Evolutionary conservation across 2,888 invertebrate genomes (phyloP), one percentile per base, ranked within the genome.

Genomic region (Tinea trinotella): DNA sequence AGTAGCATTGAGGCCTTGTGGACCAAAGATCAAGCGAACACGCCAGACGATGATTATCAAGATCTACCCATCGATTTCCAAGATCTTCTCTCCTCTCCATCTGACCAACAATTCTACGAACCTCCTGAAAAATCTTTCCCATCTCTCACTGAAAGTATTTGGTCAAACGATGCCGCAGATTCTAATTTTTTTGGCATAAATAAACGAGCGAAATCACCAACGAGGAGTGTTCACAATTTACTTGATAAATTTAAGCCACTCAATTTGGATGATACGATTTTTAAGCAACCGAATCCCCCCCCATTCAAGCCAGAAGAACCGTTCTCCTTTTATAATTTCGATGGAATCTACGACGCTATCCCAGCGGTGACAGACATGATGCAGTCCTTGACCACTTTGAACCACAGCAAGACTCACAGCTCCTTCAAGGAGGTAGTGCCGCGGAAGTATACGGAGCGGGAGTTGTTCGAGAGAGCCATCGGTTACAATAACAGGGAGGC

Each of bases 1-100:
- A 87, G 88, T 59, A 90, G 88, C 67, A 85, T 91, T 59, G 91
- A 91, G 70, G 91, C 91, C 35, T 74, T 92, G 56, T 91, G 92
- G 91, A 87, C 82, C 61, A 75, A 87, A 66, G 76, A 86, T 61
- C 79, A 83, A 65, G 55, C 71, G 68, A 71, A 76, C 63, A 83
- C 84, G 7, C 85, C 86, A 6, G 83, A 84, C 57, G 88, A 88
- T 59, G 87, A 88, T 61, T 89, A 88, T 61, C 88, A 88, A 58
- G 89, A 89, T 63, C 71, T 90, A 60, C 89, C 89, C n/a, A 88
- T 89, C 60, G 88, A 89, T 65, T 87, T 90, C 59, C 84, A 88
- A 56, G 88, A 88, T 61, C 68, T 90, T 56, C 73, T 90, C 49
- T 86, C 89, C 57, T 89, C 90, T 44, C 89, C 89, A 12, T 84